Percentiles rank a stretch among this genome's conserved stretches.
Conservation (phyloP, 2,888 invertebrate species). For the Xestia rhomboidea region DNA sequence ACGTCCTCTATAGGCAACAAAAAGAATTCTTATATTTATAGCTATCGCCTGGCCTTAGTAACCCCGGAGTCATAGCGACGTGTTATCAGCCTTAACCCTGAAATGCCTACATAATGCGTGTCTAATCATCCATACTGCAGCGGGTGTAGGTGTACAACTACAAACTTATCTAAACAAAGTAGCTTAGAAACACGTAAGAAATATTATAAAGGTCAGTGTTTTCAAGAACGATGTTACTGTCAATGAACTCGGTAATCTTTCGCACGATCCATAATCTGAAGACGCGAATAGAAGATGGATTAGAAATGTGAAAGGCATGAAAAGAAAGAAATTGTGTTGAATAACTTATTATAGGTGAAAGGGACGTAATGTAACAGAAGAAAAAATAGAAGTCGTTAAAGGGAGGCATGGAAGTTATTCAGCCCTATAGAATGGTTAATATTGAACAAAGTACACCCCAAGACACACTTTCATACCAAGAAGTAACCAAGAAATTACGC, state of each 20-base stretch:
- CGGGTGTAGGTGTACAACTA: conserved; percentile 32
- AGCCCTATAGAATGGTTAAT: not conserved
- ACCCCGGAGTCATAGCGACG: conserved; percentile 52
- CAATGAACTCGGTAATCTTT: conserved; percentile 66
- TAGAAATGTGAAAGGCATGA: conserved; percentile 14
- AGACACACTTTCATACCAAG: conserved; percentile 11
- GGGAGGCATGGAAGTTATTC: not conserved
- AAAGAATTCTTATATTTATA: conserved; percentile 49
- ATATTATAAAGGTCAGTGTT: conserved; percentile 53
- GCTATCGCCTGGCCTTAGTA: conserved; percentile 54
- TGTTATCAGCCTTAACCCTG: conserved; percentile 64
- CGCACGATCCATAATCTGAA: conserved; percentile 49
- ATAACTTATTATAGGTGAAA: conserved; percentile 10
- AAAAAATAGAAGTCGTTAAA: conserved; percentile 1
- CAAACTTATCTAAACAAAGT: conserved; percentile 42
- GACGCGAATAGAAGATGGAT: conserved; percentile 35
- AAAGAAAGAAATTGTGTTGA: conserved; percentile 6
- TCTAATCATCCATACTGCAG: conserved; percentile 37
- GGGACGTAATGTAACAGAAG: not conserved
- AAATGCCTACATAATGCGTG: conserved; percentile 52
- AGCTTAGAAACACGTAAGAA: conserved; percentile 50
- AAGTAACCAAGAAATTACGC: conserved; percentile 33
- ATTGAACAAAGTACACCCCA: no score
- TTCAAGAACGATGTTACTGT: conserved; percentile 54
- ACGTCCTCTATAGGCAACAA: conserved; percentile 41